Conservation (phyloP, 2,113 vertebrate species). For the Pterocles gutturalis region DNA sequence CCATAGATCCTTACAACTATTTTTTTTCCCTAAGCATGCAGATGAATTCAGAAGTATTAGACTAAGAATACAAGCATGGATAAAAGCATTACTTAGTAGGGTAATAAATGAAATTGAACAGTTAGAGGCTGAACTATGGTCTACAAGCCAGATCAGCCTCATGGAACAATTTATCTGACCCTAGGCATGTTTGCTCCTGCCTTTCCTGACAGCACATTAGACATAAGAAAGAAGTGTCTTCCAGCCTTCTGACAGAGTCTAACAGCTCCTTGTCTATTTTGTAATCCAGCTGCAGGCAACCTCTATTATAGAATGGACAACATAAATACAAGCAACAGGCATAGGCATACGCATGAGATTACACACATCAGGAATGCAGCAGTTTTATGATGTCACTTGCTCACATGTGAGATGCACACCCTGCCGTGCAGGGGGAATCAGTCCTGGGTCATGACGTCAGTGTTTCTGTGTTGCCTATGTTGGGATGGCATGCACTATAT, state of each 20-base stretch:
- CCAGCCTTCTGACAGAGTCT: background rate
- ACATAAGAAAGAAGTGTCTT: background rate
- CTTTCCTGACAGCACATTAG: background rate
- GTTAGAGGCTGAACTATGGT: background rate
- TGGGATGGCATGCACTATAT: background rate
- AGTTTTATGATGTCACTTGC: background rate
- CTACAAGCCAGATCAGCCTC: background rate
- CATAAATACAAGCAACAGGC: background rate
- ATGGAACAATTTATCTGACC: background rate
- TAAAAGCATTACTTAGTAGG: background rate
- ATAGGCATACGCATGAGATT: background rate
- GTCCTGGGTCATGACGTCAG: background rate
- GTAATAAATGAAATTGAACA: background rate
- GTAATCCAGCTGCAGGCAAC: background rate
- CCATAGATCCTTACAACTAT: background rate
- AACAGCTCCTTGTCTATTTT: background rate
- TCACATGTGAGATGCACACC: background rate
- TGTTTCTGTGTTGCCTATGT: rapidly evolving
- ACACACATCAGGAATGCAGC: background rate
- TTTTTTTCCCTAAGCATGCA: background rate
- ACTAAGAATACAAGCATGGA: background rate
- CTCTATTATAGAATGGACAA: background rate
- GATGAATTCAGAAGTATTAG: background rate
- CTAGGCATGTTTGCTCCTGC: background rate
- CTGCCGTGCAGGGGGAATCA: background rate